Percentiles rank a stretch among this genome's conserved stretches.
These are phyloP conservation scores for Strigamia transsilvanica DNA, from an alignment of 2,888 invertebrate species.

Conservation along the genomic window DNA sequence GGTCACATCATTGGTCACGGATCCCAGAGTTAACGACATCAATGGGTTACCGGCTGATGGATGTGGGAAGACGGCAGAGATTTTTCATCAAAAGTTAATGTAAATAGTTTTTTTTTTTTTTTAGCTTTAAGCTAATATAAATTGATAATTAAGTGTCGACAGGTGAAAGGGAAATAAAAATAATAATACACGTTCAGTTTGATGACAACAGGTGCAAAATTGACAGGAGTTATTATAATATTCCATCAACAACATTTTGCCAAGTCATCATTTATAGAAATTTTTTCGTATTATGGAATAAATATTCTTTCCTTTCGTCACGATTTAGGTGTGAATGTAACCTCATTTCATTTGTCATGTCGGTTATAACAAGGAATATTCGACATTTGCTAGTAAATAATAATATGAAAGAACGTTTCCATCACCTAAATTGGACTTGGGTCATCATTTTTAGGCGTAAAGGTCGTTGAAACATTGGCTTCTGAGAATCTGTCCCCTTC, in stretches of 20 bases:
- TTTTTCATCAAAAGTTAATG: background rate
- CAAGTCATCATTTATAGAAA: slow-evolving; percentile 16
- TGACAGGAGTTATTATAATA: background rate
- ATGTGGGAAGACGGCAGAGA: slow-evolving; percentile 20
- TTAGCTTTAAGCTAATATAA: background rate
- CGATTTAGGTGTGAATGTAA: background rate
- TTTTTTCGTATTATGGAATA: background rate
- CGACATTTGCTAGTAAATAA: background rate
- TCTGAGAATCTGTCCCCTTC: slow-evolving; percentile 7
- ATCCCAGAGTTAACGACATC: slow-evolving; percentile 16
- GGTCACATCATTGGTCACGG: slow-evolving; percentile 49
- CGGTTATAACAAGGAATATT: slow-evolving; percentile 6
- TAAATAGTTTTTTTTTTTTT: background rate
- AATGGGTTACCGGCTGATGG: slow-evolving; percentile 43
- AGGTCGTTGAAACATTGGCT: slow-evolving; percentile 27
- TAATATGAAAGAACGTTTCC: slow-evolving; percentile 3
- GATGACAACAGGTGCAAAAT: slow-evolving; percentile 33
- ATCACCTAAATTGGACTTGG: slow-evolving; percentile 32
- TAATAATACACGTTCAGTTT: background rate
- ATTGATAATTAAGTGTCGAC: background rate
- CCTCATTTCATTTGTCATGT: slow-evolving; percentile 23
- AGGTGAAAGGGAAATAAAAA: background rate
- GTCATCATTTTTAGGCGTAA: slow-evolving; percentile 12
- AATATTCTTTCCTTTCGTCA: background rate
- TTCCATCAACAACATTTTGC: background rate